Conservation (phyloP, 2,797 vertebrate genomes). For the Lutjanus argentimaculatus region DNA sequence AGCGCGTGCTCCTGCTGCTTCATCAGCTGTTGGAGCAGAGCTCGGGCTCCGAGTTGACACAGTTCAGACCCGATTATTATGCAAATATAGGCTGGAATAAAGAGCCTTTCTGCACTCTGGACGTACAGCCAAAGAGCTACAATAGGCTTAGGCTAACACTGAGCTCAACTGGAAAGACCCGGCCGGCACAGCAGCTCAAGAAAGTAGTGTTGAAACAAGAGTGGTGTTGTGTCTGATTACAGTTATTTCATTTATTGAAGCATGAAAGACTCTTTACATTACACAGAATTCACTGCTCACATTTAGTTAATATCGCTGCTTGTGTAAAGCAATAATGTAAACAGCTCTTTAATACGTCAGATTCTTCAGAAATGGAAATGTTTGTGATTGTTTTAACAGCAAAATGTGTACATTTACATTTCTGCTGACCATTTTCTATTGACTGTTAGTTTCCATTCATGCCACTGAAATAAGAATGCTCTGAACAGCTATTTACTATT, state of each 20-base stretch:
- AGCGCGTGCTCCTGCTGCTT: constrained; percentile 63
- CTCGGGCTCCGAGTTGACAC: constrained; percentile 66
- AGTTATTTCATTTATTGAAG: constrained; percentile 45
- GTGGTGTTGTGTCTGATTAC: constrained; percentile 45
- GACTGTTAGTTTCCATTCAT: not conserved
- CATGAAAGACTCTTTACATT: constrained; percentile 20
- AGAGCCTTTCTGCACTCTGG: constrained; percentile 69
- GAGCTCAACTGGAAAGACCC: constrained; percentile 62
- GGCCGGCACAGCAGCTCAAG: constrained; percentile 46
- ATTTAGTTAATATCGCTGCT: not conserved
- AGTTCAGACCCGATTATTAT: constrained; percentile 81
- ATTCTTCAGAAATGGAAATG: not conserved
- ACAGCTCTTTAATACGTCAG: not conserved
- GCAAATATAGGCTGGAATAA: constrained; percentile 76
- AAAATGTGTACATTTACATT: not conserved
- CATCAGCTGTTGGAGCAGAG: constrained; percentile 71
- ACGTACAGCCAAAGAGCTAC: constrained; percentile 64
- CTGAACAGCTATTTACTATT: not conserved
- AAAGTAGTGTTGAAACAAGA: constrained; percentile 46
- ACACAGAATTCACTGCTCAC: constrained; percentile 9
- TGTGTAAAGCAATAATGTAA: not conserved
- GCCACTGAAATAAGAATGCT: not conserved
- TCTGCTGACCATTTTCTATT: not conserved
- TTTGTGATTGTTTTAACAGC: not conserved
- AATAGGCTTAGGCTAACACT: constrained; percentile 59